Evolutionary conservation across 2,797 vertebrate species (phyloP).

Genomic region (Neosilurus mollespiculum): DNA sequence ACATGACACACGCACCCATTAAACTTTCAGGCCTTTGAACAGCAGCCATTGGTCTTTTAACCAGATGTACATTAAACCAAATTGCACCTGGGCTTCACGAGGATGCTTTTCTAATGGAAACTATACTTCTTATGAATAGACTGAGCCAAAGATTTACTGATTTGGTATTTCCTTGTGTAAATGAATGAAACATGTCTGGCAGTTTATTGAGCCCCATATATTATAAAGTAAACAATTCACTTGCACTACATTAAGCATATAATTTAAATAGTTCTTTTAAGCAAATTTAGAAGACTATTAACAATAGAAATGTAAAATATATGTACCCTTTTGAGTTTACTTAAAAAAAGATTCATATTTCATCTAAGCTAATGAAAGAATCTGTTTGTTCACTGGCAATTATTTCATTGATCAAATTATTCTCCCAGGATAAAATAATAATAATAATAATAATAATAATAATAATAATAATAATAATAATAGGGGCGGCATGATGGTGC

Average conservation of each 20-base stretch:
- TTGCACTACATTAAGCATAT: no score
- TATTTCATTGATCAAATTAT: background rate
- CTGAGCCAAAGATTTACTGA: background rate
- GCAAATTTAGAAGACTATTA: background rate
- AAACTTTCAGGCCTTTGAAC: slow-evolving; percentile 34
- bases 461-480: no score
- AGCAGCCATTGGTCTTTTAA: slow-evolving; percentile 26
- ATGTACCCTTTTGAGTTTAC: background rate
- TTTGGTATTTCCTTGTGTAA: slow-evolving; percentile 13
- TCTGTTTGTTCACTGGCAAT: background rate
- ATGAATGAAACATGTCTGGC: background rate
- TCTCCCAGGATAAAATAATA: no score
- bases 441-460: no score
- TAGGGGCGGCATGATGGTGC: no score
- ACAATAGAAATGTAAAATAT: background rate
- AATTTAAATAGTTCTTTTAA: background rate
- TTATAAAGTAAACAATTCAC: background rate
- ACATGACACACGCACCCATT: slow-evolving; percentile 40
- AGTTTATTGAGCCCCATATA: background rate
- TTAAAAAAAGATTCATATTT: background rate
- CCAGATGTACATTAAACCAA: slow-evolving; percentile 35
- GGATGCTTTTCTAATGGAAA: slow-evolving; percentile 20
- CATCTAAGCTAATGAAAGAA: background rate
- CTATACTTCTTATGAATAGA: slow-evolving; percentile 6
- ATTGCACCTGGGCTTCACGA: slow-evolving; percentile 6